These are phyloP conservation scores for Tinea semifulvella DNA, from an alignment of 2,888 invertebrate genomes.

Conservation along the genomic window DNA sequence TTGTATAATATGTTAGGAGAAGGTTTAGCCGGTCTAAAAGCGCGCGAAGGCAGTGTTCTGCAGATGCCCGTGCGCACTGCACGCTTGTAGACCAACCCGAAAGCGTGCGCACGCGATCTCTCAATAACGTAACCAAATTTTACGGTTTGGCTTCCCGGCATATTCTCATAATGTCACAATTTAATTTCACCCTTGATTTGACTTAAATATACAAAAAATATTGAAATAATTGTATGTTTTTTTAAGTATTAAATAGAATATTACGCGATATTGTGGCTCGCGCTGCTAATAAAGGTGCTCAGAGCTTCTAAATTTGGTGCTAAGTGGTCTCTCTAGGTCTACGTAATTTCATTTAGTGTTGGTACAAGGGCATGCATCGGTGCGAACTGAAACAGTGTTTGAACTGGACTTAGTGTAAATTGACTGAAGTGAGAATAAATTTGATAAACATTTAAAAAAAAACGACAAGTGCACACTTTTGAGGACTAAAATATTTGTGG, in stretches of 20 bases:
- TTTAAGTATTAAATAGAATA: not conserved
- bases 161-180: not conserved
- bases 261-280: not conserved
- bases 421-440: constrained; percentile 3
- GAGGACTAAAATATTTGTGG: constrained; percentile 6
- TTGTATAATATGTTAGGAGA: constrained; percentile 34
- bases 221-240: not conserved
- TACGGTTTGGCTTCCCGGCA: not conserved
- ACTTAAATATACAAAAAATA: not conserved
- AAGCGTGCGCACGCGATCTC: constrained; percentile 42
- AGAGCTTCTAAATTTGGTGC: constrained; percentile 39
- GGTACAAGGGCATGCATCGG: constrained; percentile 55
- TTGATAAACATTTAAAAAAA: not conserved
- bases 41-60: constrained; percentile 65
- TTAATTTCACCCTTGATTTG: not conserved
- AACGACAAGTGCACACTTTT: constrained; percentile 7
- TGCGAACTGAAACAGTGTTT: constrained; percentile 37
- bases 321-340: constrained; percentile 50
- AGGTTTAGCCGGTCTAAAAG: constrained; percentile 59
- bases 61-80: constrained; percentile 58
- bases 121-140: constrained; percentile 33
- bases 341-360: constrained; percentile 44
- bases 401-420: constrained; percentile 11
- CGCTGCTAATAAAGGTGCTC: constrained; percentile 17
- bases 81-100: constrained; percentile 39